phyloP scores from a whole-genome alignment of 1,140 invertebrate species.

The Polypedilum vanderplanki region DNA sequence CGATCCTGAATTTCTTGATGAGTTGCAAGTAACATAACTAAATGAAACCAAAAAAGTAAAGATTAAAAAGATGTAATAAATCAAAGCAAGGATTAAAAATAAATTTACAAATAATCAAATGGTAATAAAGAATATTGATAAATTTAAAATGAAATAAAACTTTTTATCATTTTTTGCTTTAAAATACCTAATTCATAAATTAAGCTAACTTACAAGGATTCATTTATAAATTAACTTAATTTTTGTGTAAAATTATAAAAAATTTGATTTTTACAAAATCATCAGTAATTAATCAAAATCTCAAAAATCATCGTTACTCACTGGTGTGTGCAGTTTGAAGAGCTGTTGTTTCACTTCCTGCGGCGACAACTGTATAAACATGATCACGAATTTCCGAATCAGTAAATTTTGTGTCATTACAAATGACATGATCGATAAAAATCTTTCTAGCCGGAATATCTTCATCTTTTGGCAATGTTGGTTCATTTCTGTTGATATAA shows the following conservation, averaged over 20 bases:
- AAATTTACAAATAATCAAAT: no score
- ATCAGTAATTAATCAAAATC: no score
- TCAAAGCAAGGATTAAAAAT: no score
- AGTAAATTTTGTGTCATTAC: constrained; percentile 10
- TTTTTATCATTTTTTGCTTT: no score
- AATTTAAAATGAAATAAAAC: no score
- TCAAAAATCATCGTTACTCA: not conserved
- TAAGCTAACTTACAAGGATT: no score
- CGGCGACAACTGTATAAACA: constrained; percentile 13
- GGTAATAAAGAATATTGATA: no score
- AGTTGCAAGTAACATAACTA: constrained; percentile 35
- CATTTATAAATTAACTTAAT: no score
- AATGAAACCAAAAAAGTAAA: not conserved
- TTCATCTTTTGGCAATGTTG: no score
- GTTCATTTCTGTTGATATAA: not conserved
- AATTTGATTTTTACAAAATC: not conserved
- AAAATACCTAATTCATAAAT: no score
- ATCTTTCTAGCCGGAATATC: not conserved
- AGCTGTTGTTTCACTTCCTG: not conserved
- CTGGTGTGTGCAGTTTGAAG: constrained; percentile 15
- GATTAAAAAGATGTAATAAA: no score
- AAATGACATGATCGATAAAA: constrained; percentile 23
- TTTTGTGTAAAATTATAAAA: no score
- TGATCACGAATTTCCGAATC: not conserved
- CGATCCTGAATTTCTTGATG: constrained; percentile 43